These are phyloP conservation scores for Drosophila bocqueti DNA, from an alignment of 1,140 invertebrate species.

Conservation along the genomic window DNA sequence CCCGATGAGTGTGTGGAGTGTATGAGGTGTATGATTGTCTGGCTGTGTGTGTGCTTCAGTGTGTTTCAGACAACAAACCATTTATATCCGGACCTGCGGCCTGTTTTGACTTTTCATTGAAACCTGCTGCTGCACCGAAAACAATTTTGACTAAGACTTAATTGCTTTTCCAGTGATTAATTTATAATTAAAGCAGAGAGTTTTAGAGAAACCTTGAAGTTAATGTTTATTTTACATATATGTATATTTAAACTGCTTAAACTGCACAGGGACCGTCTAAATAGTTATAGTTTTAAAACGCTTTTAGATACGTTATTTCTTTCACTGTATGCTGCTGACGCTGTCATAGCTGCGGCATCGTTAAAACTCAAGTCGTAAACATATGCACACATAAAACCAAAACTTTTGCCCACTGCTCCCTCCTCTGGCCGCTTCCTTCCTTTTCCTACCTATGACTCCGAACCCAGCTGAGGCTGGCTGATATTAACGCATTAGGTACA, in stretches of 20 bases:
- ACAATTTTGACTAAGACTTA: constrained; percentile 13
- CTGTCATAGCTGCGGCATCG: constrained; percentile 66
- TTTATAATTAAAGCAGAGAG: neutral
- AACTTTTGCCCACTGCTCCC: constrained; percentile 60
- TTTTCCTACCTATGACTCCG: neutral
- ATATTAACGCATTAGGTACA: constrained; percentile 82
- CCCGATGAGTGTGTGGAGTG: constrained; percentile 54
- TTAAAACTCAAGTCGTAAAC: constrained; percentile 73
- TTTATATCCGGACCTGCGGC: constrained; percentile 82
- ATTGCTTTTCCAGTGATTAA: neutral
- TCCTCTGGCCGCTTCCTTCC: constrained; percentile 18
- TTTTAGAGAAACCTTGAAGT: neutral
- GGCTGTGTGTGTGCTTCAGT: constrained; percentile 39
- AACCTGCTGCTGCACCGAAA: constrained; percentile 58
- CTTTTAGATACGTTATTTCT: constrained; percentile 4
- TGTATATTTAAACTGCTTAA: neutral
- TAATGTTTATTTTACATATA: neutral
- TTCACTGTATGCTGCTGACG: constrained; percentile 29
- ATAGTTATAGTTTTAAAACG: too few species aligned
- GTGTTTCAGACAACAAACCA: constrained; percentile 75
- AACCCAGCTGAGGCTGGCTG: constrained; percentile 43
- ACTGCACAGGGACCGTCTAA: too few species aligned
- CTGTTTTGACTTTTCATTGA: constrained; percentile 82
- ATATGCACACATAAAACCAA: constrained; percentile 57
- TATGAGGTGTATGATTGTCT: constrained; percentile 28